A percentile compares a stretch with the other conserved stretches of the same genome.
phyloP scores from a whole-genome alignment of 1,140 invertebrate species.

The Lepidostoma basale region DNA sequence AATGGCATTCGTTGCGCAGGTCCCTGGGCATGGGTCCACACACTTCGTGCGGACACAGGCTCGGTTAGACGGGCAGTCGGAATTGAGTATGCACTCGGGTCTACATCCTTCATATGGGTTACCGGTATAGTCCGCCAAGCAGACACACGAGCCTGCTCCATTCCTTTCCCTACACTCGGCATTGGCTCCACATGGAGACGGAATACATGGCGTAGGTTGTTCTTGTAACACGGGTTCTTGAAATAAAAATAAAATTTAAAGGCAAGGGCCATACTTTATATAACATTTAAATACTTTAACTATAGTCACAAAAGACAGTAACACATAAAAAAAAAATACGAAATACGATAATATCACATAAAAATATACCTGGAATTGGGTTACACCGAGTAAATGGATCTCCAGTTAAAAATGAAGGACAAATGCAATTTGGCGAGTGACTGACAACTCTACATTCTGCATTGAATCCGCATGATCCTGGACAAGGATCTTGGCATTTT shows the following conservation, averaged over 20 bases:
- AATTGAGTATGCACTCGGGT: constrained; percentile 72
- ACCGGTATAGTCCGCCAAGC: constrained; percentile 69
- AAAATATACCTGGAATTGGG: constrained; percentile 58
- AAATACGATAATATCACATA: constrained; percentile 49
- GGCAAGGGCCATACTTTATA: too few species aligned
- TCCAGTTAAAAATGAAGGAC: constrained; percentile 64
- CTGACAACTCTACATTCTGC: constrained; percentile 73
- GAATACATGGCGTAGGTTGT: constrained; percentile 63
- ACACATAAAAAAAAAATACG: too few species aligned
- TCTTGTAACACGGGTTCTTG: constrained; percentile 50
- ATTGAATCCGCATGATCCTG: constrained; percentile 73
- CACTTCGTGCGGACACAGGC: constrained; percentile 68
- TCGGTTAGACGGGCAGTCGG: constrained; percentile 69
- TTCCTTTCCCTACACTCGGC: constrained; percentile 71
- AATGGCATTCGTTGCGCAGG: constrained; percentile 65
- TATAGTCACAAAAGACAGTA: too few species aligned
- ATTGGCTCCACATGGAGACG: constrained; percentile 76
- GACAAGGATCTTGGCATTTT: constrained; percentile 76
- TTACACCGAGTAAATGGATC: constrained; percentile 63
- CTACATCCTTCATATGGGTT: constrained; percentile 76
- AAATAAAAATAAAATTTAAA: not conserved
- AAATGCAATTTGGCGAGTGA: constrained; percentile 70
- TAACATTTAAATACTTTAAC: too few species aligned
- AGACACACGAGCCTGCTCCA: constrained; percentile 70
- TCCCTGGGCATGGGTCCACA: constrained; percentile 68